These are phyloP conservation scores for Intellagama lesueurii DNA, from an alignment of 2,797 vertebrate species.

Conservation along the genomic window DNA sequence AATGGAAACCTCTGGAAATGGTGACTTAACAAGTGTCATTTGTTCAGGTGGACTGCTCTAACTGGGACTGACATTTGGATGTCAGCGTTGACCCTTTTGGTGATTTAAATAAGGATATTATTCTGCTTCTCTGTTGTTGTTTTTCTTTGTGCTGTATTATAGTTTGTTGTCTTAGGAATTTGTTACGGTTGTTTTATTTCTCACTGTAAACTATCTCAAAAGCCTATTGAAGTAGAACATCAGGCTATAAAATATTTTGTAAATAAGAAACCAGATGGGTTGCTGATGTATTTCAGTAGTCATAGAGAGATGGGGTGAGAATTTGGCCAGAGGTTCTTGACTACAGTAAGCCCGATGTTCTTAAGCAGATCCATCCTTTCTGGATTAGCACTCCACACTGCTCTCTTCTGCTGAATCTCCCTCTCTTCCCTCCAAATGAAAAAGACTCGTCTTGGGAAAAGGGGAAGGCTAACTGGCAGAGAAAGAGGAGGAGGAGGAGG, in stretches of 20 bases:
- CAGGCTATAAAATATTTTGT: neutral
- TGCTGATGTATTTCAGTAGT: neutral
- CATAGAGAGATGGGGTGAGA: neutral
- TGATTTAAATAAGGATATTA: neutral
- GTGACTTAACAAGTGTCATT: no score
- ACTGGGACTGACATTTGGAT: no score
- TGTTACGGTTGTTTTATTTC: neutral
- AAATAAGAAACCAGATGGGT: neutral
- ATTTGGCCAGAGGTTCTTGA: neutral
- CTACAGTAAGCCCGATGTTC: neutral
- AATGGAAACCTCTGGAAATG: no score
- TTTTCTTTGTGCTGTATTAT: neutral
- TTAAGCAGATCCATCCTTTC: neutral
- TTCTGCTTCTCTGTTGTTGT: no score
- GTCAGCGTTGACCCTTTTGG: no score
- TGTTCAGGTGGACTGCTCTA: no score
- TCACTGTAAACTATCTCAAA: neutral
- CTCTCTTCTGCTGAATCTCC: neutral
- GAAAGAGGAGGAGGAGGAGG: no score
- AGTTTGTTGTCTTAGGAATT: neutral
- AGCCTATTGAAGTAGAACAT: neutral
- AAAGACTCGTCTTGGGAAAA: neutral
- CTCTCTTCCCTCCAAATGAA: neutral
- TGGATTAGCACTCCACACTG: neutral
- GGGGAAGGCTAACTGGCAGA: neutral